These are phyloP conservation scores for Armadillidium nasatum DNA, from an alignment of 1,140 invertebrate genomes.

Conservation along the genomic window DNA sequence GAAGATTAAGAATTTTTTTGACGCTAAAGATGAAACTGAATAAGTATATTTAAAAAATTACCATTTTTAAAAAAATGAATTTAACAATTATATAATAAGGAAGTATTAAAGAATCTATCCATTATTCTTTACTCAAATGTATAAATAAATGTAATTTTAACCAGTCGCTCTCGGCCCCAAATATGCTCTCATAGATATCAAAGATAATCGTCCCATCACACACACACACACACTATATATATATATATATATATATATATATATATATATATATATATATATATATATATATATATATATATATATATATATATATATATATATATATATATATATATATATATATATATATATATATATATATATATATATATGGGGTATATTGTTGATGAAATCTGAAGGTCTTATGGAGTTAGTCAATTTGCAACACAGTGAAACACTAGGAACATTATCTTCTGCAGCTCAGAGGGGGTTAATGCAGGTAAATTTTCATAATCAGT, in stretches of 20 bases:
- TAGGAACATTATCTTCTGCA: slow-evolving; percentile 36
- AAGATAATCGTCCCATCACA: no score
- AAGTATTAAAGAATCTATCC: no score
- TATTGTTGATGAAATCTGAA: slow-evolving; percentile 40
- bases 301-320: neutral
- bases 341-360: neutral
- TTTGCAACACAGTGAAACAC: slow-evolving; percentile 38
- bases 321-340: neutral
- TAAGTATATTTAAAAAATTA: no score
- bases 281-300: neutral
- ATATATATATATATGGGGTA: slow-evolving; percentile 22
- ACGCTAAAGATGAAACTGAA: no score
- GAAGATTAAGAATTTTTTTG: neutral
- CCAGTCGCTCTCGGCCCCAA: no score
- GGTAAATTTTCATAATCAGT: slow-evolving; percentile 1
- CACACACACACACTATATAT: neutral
- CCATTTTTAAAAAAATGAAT: no score
- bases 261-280: neutral
- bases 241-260: neutral
- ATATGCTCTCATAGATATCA: no score
- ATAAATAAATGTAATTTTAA: no score
- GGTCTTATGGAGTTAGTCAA: slow-evolving; percentile 41
- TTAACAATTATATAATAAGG: no score
- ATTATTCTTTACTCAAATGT: no score
- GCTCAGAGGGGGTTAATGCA: slow-evolving; percentile 39